Evolutionary conservation across 2,113 vertebrate genomes (phyloP), one percentile per base, ranked within the genome.

Genomic region (Bucco capensis): DNA sequence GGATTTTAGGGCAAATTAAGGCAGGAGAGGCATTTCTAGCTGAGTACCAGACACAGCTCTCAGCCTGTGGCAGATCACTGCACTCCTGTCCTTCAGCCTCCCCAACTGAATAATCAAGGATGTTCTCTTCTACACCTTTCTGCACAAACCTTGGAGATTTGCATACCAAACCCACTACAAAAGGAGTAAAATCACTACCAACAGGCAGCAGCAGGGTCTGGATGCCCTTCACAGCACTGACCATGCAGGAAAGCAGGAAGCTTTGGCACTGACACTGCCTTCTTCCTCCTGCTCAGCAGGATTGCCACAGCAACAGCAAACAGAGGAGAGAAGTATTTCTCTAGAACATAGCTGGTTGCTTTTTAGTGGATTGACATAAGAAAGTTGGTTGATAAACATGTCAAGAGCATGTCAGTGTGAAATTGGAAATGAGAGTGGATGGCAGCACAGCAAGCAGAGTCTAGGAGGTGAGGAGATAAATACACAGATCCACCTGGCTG

Each of bases 341-440:
- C 89, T 81, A 77, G 72, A 60, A 70, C 2, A 2, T 35, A 83
- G 53, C 19, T 60, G 57, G 84, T 23, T 77, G 92, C 83, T 90
- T 88, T 93, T 80, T 90, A 89, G 91, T 46, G 89, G 79, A 87
- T 86, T 91, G 94, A 95, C 92, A 95, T 17, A 40, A 19, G 10
- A 87, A 77, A 88, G 87, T 78, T 94, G 22, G 31, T 93, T 96
- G 85, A 76, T 44, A 47, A 89, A 90, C 71, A 93, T 15, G 27
- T 85, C 95, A 84, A 44, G 94, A 92, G 95, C 94, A 66, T 44
- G 70, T 84, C 24, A 19, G 95, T 96, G 96, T 97, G 96, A 97
- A 97, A 97, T 79, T 97, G 96, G 94, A 96, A 97, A 73, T 1
- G 6, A 23, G n/a, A 66, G 83, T 1, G 75, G 54, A 49, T 44